phyloP scores from a whole-genome alignment of 64 coral and sea anemone species.

The Porites lutea region DNA sequence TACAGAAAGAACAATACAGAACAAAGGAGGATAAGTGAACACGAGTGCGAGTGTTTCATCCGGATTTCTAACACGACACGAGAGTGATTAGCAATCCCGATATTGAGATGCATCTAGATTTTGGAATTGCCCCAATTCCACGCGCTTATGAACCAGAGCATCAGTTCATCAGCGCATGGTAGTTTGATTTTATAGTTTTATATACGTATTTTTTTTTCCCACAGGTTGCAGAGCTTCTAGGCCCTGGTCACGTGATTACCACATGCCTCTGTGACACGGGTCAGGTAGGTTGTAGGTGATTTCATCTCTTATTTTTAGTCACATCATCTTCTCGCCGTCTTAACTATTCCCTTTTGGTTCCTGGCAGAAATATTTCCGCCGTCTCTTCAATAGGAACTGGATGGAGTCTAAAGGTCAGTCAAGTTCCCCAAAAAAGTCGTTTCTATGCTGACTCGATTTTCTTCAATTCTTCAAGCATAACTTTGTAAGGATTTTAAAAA shows the following conservation, averaged over 20 bases:
- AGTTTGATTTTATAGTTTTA: not conserved
- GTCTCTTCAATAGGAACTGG: slow-evolving; percentile 64
- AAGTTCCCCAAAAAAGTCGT: too few relatives aligned
- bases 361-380: slow-evolving; percentile 58
- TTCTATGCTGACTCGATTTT: not conserved
- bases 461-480: not conserved
- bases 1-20: too few relatives aligned
- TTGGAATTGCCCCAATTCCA: too few relatives aligned
- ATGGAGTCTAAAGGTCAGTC: slow-evolving; percentile 64
- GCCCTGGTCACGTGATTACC: slow-evolving; percentile 87
- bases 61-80: too few relatives aligned
- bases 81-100: too few relatives aligned
- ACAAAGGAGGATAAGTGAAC: too few relatives aligned
- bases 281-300: slow-evolving; percentile 60
- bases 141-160: not conserved
- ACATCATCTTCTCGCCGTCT: not conserved
- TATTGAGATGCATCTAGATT: too few relatives aligned
- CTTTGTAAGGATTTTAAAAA: not conserved
- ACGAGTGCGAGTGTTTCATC: too few relatives aligned
- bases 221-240: slow-evolving; percentile 87
- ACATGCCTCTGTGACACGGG: slow-evolving; percentile 95
- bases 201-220: slow-evolving; percentile 7
- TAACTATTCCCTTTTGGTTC: not conserved
- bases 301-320: not conserved
- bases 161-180: too few relatives aligned